Evolutionary conservation across 2,888 invertebrate species (phyloP), one percentile per base, ranked within the genome.

Genomic region (Orthosia incerta): DNA sequence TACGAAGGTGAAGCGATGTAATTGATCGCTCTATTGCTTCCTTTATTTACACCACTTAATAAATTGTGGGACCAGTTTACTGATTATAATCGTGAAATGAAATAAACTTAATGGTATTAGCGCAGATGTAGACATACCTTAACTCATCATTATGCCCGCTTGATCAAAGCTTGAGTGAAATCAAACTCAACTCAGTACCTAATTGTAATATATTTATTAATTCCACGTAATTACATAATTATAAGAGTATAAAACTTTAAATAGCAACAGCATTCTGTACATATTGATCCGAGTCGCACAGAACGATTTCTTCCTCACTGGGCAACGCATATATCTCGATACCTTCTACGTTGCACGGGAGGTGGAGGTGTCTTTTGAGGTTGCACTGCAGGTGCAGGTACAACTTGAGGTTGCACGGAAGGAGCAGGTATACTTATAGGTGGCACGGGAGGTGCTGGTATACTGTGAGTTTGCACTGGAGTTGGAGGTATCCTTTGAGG

Each of bases 291-390:
- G n/a, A 12, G 7, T 16, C 20, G 5, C 7, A 1, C 3, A 4
- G 12, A 16, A 11, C 16, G 13, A 20, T 12, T 7, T 39, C 9
- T 7, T 31, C 20, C 20, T 76, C 78, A 76, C 71, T 62, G 76
- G 0, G 56, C 55, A 0, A 51, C 71, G 12, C 76, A 78, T 0
- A 0, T 4, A 51, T 76, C 45, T 0, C 0, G 13, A 59, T 50
- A 55, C 1, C n/a, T n/a, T 2, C 5, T 1, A 9, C 15, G 46
- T 4, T 3, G 5, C 3, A 7, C 4, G 18, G 59, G 9, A 3
- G 2, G 31, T 31, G 59, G 9, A 3, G 2, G 7, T 31, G 31
- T 31, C 31, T 31, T 31, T 31, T 31, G 31, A 31, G 31, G 31
- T 31, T 31, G 31, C 31, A 31, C 31, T 5, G 31, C 7, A 31